Percentiles rank a stretch among this genome's conserved stretches.
phyloP scores from a whole-genome alignment of 2,797 vertebrate genomes.

The Tapirus indicus region DNA sequence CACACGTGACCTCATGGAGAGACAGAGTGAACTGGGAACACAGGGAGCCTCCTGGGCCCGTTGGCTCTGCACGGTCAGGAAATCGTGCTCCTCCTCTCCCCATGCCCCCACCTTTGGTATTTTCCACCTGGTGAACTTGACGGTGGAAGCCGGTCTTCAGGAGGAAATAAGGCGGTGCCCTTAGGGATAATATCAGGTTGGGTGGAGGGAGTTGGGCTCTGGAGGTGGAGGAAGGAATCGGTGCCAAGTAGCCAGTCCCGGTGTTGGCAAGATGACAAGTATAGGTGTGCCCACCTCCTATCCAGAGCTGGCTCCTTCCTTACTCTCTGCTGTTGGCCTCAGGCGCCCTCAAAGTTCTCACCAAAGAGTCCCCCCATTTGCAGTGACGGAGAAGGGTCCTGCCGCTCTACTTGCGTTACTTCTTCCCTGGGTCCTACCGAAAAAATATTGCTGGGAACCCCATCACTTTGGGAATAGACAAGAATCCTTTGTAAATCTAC shows the following conservation, averaged over 20 bases:
- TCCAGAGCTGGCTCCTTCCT: background rate
- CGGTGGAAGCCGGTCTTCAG: background rate
- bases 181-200: background rate
- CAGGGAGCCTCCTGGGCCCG: background rate
- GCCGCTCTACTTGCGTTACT: background rate
- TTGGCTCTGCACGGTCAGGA: background rate
- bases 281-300: background rate
- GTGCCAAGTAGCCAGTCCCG: background rate
- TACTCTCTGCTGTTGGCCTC: background rate
- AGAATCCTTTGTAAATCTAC: background rate
- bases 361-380: background rate
- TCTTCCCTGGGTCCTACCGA: background rate
- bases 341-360: background rate
- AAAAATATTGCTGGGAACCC: background rate
- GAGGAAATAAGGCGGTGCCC: background rate
- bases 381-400: background rate
- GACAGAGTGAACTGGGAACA: background rate
- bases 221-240: background rate
- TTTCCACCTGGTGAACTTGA: background rate
- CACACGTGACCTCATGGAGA: background rate
- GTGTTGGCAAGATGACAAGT: background rate
- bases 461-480: background rate
- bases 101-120: background rate
- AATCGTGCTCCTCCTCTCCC: background rate
- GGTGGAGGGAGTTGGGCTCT: background rate